Percentiles rank a stretch among this genome's conserved stretches.
These are phyloP conservation scores for Ochotona curzoniae DNA, from an alignment of 2,113 vertebrate species.

Conservation along the genomic window DNA sequence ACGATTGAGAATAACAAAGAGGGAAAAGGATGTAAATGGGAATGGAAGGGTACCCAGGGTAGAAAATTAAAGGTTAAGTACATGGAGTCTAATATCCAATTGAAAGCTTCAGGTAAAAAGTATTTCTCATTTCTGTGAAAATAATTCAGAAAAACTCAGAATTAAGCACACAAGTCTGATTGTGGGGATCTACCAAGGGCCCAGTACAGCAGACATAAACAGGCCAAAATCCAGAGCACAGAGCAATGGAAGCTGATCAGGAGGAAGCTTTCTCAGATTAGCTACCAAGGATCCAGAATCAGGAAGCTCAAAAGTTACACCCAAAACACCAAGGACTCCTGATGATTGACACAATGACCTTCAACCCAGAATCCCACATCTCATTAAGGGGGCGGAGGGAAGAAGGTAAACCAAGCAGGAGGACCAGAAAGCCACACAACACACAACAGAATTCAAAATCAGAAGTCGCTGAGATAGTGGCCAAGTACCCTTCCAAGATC, in stretches of 20 bases:
- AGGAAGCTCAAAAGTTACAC: too few species aligned
- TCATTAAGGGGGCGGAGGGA: not conserved
- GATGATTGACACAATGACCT: not conserved
- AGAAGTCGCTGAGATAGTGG: not conserved
- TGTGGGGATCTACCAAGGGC: not conserved
- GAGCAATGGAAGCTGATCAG: not conserved
- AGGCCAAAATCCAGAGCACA: not conserved
- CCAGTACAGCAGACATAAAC: not conserved
- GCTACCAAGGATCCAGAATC: not conserved
- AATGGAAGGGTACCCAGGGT: not conserved
- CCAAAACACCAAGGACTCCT: not conserved
- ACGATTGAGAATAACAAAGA: not conserved
- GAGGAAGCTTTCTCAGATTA: not conserved
- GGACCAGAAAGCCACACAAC: not conserved
- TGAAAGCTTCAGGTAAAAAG: not conserved
- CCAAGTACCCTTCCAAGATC: not conserved
- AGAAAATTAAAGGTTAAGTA: not conserved
- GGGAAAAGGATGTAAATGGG: not conserved
- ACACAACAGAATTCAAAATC: not conserved
- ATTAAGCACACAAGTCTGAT: not conserved
- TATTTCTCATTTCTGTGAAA: not conserved
- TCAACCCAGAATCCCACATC: not conserved
- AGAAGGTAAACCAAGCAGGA: not conserved
- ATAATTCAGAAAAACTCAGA: constrained; percentile 11
- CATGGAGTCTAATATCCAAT: not conserved